Evolutionary conservation across 92 coral and sea anemone genomes (phyloP), one percentile per base, ranked within the genome.

Genomic region (Zoanthus sociatus): DNA sequence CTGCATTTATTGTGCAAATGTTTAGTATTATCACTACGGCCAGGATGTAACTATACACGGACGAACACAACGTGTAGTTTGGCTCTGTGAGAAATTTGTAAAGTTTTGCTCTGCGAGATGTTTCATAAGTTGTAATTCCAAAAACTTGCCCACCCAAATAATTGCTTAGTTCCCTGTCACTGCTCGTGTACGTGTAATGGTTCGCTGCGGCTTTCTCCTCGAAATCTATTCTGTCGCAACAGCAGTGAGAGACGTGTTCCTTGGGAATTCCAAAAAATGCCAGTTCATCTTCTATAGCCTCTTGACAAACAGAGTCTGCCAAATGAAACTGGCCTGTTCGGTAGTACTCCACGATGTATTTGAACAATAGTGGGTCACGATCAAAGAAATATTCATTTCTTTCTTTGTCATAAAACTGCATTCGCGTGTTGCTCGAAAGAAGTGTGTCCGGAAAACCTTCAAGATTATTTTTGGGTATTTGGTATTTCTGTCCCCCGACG

Each of bases 321-420:
- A 95, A 77, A 79, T 95, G 93, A 77, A 97, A 97, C 9, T 89
- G 89, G 1, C 99, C 98, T 10, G 90, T 89, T 37, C 98, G 95
- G 79, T 97, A 97, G 56, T 93, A 97, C 78, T 94, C 96, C 8
- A 93, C 90, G 4, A 97, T 90, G 73, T 92, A 88, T 82, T 95
- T 94, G 79, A 97, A 97, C 37, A 94, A 84, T 2, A 92, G 48
- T 7, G 97, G 93, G 67, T 97, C 98, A 13, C 99, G 93, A 72
- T 97, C 99, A 72, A 97, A 95, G 91, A 97, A 97, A 61, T 87
- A 97, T 26, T 97, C 99, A 54, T 83, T 89, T 47, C 96, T 84
- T 20, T 88, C 89, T 42, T 91, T 83, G 74, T 97, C 99, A 72
- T 78, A 97, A 76, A 92, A 95, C 6, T 61, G 79, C 47, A 81